Conservation (phyloP, 2,797 vertebrate species). For the Carapus acus region DNA sequence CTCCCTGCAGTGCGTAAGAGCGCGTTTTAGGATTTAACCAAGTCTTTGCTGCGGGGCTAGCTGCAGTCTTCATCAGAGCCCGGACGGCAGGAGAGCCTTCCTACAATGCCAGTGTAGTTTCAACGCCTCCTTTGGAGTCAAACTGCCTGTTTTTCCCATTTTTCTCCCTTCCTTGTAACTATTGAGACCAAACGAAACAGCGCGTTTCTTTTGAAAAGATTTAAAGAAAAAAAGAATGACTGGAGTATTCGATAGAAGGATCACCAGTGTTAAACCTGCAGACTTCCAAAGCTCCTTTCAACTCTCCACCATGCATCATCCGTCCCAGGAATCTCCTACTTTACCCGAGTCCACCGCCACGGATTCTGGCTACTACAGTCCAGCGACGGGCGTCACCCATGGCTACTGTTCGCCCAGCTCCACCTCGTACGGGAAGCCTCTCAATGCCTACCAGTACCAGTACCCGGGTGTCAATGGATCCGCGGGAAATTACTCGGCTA, state of each 20-base stretch:
- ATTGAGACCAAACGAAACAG: slow-evolving; percentile 35
- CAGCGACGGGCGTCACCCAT: slow-evolving; percentile 76
- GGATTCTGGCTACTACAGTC: slow-evolving; percentile 96
- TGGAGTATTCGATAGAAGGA: slow-evolving; percentile 97
- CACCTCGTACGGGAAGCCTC: slow-evolving; percentile 88
- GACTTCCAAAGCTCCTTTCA: slow-evolving; percentile 92
- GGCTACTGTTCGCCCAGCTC: slow-evolving; percentile 95
- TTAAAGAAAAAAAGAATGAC: slow-evolving; percentile 79
- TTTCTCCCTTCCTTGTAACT: slow-evolving; percentile 9
- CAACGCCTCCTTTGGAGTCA: slow-evolving; percentile 56
- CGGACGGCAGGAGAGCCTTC: slow-evolving; percentile 72
- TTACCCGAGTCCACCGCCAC: slow-evolving; percentile 95
- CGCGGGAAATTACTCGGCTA: slow-evolving; percentile 86
- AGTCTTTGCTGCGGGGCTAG: slow-evolving; percentile 89
- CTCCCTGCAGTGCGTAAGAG: slow-evolving; percentile 99
- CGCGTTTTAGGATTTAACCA: slow-evolving; percentile 99
- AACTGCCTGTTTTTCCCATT: slow-evolving; percentile 39
- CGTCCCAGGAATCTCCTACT: slow-evolving; percentile 98
- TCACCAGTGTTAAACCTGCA: slow-evolving; percentile 84
- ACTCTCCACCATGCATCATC: slow-evolving; percentile 90
- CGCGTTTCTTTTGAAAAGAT: slow-evolving; percentile 14
- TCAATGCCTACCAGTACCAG: slow-evolving; percentile 94
- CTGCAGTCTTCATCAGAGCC: slow-evolving; percentile 85
- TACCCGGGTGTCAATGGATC: slow-evolving; percentile 89
- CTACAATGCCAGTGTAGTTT: slow-evolving; percentile 82